These are phyloP conservation scores for Andrena haemorrhoa DNA, from an alignment of 2,888 invertebrate species.

Conservation along the genomic window DNA sequence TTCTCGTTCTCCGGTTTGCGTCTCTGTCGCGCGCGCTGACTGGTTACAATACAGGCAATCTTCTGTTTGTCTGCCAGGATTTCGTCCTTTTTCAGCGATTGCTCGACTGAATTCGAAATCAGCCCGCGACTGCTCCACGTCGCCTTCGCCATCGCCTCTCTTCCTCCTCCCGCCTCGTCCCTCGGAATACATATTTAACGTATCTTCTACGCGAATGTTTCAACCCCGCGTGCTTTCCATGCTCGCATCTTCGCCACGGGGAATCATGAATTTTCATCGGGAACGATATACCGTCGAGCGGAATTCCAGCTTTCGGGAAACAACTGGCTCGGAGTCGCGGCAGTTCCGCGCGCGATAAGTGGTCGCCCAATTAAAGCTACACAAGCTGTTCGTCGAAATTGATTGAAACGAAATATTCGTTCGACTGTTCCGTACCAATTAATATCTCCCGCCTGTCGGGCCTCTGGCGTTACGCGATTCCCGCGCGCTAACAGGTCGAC, in stretches of 20 bases:
- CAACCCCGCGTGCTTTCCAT: not conserved
- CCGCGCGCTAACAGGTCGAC: not conserved
- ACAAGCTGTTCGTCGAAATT: slow-evolving; percentile 41
- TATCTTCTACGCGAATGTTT: slow-evolving; percentile 39
- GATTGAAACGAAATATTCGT: slow-evolving; percentile 44
- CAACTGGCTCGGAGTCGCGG: not conserved
- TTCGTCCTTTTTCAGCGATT: slow-evolving; percentile 70
- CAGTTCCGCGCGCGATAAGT: slow-evolving; percentile 10
- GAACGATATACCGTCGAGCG: not conserved
- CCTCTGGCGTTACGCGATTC: not conserved
- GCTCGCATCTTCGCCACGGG: not conserved
- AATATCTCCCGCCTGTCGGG: slow-evolving; percentile 15
- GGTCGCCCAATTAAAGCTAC: slow-evolving; percentile 34
- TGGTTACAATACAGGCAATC: slow-evolving; percentile 67
- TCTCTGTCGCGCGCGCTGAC: slow-evolving; percentile 31
- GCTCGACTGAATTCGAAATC: slow-evolving; percentile 77
- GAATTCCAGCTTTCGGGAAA: slow-evolving; percentile 6
- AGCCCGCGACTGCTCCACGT: slow-evolving; percentile 50
- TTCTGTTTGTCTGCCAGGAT: slow-evolving; percentile 74
- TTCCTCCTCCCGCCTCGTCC: not conserved
- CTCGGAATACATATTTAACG: slow-evolving; percentile 67
- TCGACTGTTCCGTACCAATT: slow-evolving; percentile 26
- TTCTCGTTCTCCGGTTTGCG: slow-evolving; percentile 50
- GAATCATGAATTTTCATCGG: slow-evolving; percentile 27
- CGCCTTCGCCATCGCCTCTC: slow-evolving; percentile 5